phyloP scores from a whole-genome alignment of 2,888 invertebrate genomes.

The Thumatha senex region DNA sequence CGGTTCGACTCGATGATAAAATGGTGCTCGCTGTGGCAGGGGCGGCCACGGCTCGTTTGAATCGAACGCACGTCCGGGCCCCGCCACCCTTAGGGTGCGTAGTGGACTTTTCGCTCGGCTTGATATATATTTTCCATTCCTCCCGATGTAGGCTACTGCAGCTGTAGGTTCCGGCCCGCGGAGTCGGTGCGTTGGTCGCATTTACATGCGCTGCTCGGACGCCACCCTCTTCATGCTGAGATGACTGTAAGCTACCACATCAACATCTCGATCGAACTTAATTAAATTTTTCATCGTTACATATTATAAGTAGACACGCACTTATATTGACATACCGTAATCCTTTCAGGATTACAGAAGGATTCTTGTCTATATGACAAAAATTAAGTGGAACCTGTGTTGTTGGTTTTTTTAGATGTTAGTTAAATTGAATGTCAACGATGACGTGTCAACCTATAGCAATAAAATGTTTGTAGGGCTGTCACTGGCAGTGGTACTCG shows the following conservation, averaged over 20 bases:
- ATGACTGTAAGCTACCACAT: conserved; percentile 38
- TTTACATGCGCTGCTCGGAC: conserved; percentile 68
- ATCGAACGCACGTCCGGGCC: conserved; percentile 80
- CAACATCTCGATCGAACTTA: conserved; percentile 59
- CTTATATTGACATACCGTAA: conserved; percentile 12
- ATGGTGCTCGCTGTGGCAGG: conserved; percentile 44
- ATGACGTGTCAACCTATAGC: no score
- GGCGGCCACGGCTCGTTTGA: conserved; percentile 76
- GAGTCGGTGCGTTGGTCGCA: conserved; percentile 53
- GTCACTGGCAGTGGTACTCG: no score
- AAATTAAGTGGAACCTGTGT: background rate
- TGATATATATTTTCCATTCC: conserved; percentile 82
- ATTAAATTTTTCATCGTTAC: conserved; percentile 51
- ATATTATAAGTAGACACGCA: conserved; percentile 10
- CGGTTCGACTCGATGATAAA: conserved; percentile 45
- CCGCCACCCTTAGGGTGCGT: conserved; percentile 71
- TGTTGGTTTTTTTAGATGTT: no score
- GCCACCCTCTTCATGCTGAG: conserved; percentile 41
- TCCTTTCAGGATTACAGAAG: conserved; percentile 17
- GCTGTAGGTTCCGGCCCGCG: conserved; percentile 64
- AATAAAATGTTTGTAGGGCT: no score
- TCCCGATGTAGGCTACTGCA: conserved; percentile 74
- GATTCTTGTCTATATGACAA: background rate
- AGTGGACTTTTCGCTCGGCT: conserved; percentile 82
- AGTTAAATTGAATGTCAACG: no score